Evolutionary conservation across 2,888 invertebrate genomes (phyloP).

Genomic region (Metopia argyrocephala): DNA sequence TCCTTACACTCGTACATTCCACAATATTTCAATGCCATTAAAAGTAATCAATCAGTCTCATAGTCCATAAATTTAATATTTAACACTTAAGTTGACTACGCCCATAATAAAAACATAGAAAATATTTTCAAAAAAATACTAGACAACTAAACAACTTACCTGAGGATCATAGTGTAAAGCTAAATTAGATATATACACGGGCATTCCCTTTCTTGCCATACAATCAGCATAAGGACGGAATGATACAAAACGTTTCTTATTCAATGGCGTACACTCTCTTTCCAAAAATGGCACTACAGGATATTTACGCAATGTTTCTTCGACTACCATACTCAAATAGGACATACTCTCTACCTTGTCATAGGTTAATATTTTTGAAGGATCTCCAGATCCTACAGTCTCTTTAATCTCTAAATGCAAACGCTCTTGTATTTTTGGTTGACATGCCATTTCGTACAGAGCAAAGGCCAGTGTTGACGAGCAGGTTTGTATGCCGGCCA

Average conservation of each 20-base stretch:
- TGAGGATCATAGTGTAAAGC: slow-evolving; percentile 77
- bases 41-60: too few relatives aligned
- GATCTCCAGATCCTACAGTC: slow-evolving; percentile 66
- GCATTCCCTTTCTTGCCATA: slow-evolving; percentile 75
- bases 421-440: slow-evolving; percentile 77
- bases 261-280: slow-evolving; percentile 74
- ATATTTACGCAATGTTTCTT: slow-evolving; percentile 76
- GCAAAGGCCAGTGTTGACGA: slow-evolving; percentile 78
- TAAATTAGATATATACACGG: slow-evolving; percentile 76
- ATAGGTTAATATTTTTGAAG: slow-evolving; percentile 73
- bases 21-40: too few relatives aligned
- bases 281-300: slow-evolving; percentile 77
- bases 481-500: slow-evolving; percentile 76
- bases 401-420: slow-evolving; percentile 78
- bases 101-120: not conserved
- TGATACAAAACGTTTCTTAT: slow-evolving; percentile 73
- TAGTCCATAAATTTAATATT: too few relatives aligned
- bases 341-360: slow-evolving; percentile 77
- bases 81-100: too few relatives aligned
- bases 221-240: slow-evolving; percentile 75
- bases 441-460: slow-evolving; percentile 78
- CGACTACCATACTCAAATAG: slow-evolving; percentile 78
- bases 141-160: slow-evolving; percentile 66
- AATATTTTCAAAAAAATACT: not conserved
- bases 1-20: too few relatives aligned